Conservation (phyloP, 2,888 invertebrate genomes). For the Urechis unicinctus region DNA sequence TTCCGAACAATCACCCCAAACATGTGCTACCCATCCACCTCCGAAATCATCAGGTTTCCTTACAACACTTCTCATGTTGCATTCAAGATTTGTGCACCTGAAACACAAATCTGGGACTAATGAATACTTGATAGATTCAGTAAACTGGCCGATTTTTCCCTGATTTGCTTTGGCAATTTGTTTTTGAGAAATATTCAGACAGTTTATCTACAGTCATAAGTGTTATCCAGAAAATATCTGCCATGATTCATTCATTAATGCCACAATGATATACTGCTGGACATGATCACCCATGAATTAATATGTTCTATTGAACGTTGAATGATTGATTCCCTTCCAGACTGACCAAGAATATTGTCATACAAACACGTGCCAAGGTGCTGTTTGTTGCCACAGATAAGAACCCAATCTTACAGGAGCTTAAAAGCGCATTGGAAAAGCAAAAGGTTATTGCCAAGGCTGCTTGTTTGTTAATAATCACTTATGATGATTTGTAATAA, state of each 20-base stretch:
- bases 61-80: not conserved
- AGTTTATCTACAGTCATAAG: too few species aligned
- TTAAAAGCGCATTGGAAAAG: slow-evolving; percentile 27
- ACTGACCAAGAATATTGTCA: slow-evolving; percentile 28
- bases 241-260: too few species aligned
- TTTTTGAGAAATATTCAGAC: too few species aligned
- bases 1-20: slow-evolving; percentile 25
- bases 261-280: too few species aligned
- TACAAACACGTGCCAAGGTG: slow-evolving; percentile 26
- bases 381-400: slow-evolving; percentile 47
- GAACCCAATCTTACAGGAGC: slow-evolving; percentile 33
- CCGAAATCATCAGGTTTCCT: slow-evolving; percentile 29
- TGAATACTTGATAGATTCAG: too few species aligned
- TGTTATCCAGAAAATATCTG: too few species aligned
- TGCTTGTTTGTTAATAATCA: too few species aligned
- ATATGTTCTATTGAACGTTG: too few species aligned
- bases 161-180: not conserved
- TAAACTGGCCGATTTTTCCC: not conserved
- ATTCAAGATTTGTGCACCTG: not conserved
- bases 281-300: too few species aligned
- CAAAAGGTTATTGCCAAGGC: slow-evolving; percentile 19
- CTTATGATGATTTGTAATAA: too few species aligned
- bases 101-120: too few species aligned
- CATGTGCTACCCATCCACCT: slow-evolving; percentile 37
- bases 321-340: slow-evolving; percentile 25